Evolutionary conservation across 2,888 invertebrate species (phyloP).

Genomic region (Monochamus alternatus): DNA sequence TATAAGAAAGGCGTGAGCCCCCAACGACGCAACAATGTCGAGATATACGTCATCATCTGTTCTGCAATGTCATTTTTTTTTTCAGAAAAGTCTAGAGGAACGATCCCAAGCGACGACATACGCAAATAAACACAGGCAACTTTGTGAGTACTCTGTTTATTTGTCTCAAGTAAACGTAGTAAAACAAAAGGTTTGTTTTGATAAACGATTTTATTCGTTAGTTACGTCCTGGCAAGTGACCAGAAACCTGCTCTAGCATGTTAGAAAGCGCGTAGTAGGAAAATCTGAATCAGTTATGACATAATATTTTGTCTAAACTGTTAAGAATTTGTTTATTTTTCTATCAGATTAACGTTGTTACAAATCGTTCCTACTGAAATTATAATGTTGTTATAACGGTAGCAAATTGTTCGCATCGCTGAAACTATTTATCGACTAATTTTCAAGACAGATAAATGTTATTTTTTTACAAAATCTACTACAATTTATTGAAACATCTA

Average conservation of each 20-base stretch:
- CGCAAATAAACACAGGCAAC: conserved; percentile 25
- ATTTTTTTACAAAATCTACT: too few species aligned
- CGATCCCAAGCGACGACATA: conserved; percentile 29
- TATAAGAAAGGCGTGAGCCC: not conserved
- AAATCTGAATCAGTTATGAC: conserved; percentile 17
- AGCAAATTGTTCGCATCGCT: too few species aligned
- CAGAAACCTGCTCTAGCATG: not conserved
- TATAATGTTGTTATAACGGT: too few species aligned
- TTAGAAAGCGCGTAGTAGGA: not conserved
- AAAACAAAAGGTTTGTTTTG: conserved; percentile 7
- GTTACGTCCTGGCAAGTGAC: conserved; percentile 6
- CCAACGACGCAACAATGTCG: conserved; percentile 3
- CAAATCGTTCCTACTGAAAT: too few species aligned
- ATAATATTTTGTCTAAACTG: not conserved
- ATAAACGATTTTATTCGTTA: not conserved
- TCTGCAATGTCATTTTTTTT: not conserved
- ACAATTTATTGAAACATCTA: too few species aligned
- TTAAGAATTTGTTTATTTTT: not conserved
- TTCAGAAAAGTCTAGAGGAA: conserved; percentile 9
- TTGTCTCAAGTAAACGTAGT: conserved; percentile 23
- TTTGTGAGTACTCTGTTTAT: conserved; percentile 28
- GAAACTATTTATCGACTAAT: too few species aligned
- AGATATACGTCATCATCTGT: conserved; percentile 12
- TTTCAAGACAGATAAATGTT: too few species aligned
- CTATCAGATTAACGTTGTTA: not conserved